phyloP scores from a whole-genome alignment of 2,888 invertebrate genomes.

The Drosophila affinis region DNA sequence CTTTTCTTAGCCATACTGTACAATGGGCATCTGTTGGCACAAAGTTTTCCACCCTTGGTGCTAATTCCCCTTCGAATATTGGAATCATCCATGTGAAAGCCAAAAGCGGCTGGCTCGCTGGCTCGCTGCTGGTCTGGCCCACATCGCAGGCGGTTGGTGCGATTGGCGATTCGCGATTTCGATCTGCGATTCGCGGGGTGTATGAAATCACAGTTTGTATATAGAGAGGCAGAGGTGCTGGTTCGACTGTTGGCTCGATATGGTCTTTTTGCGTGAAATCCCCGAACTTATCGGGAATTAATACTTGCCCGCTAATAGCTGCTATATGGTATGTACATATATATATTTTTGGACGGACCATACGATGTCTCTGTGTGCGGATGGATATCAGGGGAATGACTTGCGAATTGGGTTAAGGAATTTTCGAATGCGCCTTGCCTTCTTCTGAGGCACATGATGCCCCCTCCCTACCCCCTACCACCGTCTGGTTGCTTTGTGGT shows the following conservation, averaged over 20 bases:
- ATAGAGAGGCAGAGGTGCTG: slow-evolving; percentile 7
- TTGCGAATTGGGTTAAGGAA: slow-evolving; percentile 69
- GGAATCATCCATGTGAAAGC: slow-evolving; percentile 32
- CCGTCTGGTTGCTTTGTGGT: slow-evolving; percentile 28
- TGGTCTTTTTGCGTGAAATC: slow-evolving; percentile 36
- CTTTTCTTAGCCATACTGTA: neutral
- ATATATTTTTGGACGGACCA: slow-evolving; percentile 27
- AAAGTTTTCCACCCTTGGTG: slow-evolving; percentile 73
- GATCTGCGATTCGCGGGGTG: slow-evolving; percentile 14
- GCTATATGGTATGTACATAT: slow-evolving; percentile 7
- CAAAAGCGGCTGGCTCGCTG: neutral
- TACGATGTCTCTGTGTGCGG: slow-evolving; percentile 21
- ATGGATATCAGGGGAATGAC: slow-evolving; percentile 52
- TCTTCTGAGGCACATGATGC: slow-evolving; percentile 59
- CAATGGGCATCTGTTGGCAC: slow-evolving; percentile 59
- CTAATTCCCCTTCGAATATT: slow-evolving; percentile 52
- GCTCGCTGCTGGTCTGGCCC: neutral
- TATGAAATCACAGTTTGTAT: slow-evolving; percentile 40
- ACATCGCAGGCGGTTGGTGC: neutral
- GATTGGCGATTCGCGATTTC: slow-evolving; percentile 6
- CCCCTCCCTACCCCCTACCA: neutral
- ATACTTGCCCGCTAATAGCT: slow-evolving; percentile 67
- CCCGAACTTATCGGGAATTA: slow-evolving; percentile 64
- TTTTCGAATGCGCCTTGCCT: slow-evolving; percentile 18
- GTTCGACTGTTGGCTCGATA: neutral